Base-by-base conservation (phyloP, 2,888 invertebrate genomes). In the Orchesellides sinensis region DNA sequence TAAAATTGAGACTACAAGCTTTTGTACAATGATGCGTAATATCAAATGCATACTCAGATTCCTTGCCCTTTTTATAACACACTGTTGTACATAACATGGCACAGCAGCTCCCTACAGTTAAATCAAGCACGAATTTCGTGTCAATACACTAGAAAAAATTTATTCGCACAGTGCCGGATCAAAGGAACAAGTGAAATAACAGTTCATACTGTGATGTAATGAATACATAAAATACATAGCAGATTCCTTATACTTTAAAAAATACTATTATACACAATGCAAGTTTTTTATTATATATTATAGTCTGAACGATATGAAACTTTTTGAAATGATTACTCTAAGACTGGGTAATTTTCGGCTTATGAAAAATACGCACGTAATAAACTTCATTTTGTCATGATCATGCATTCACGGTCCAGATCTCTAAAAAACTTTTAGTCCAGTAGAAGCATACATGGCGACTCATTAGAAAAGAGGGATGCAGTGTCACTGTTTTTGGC, bases 91-190 rank as follows among this genome's bases (percentile, higher is more conserved):
- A 10, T 40, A 40, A 68, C 14, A 49, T 10, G 40, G 23, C 35
- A 56, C n/a, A 40, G 40, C 40, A 47, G 78, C 54, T 72, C 79
- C 86, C 84, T 83, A 82, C 83, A 75, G 85, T 79, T 84, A 86
- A 87, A 86, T 87, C 80, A 86, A 77, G 84, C 85, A 87, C 85
- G 85, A 86, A 84, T 85, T 87, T 85, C 84, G 83, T 85, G 85
- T 86, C 83, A 86, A 86, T 85, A 83, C 68, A 82, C 47, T 59
- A 4, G 56, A 25, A 61, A 61, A 29, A 32, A 47, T 40, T 72
- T 40, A 35, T 40, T 59, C 32, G 10, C 19, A 23, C 63, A 21
- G 49, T 21, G 2, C n/a, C 2, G 52, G 68, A 68, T 77, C 59
- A 68, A 70, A 78, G 61, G 27, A 61, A 61, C 23, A 59, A 35